Conservation (phyloP, 2,113 vertebrate genomes). For the Miniopterus natalensis region DNA sequence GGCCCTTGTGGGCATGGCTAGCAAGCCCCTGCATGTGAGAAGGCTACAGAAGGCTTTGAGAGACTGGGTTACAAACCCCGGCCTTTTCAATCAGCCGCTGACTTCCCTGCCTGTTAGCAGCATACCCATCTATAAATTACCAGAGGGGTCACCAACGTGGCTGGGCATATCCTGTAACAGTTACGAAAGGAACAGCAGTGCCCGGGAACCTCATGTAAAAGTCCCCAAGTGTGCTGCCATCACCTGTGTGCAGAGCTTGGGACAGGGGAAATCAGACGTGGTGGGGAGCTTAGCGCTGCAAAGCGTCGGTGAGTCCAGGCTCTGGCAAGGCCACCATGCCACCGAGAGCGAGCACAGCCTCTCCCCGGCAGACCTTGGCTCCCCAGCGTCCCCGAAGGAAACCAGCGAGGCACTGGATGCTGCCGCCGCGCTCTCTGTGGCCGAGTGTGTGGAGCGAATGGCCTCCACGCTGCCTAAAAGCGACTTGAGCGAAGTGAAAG, state of each 20-base stretch:
- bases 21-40: slow-evolving; percentile 97
- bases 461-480: slow-evolving; percentile 92
- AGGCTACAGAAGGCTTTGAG: slow-evolving; percentile 97
- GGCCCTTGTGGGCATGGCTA: slow-evolving; percentile 99
- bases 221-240: slow-evolving; percentile 92
- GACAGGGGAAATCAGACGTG: slow-evolving; percentile 87
- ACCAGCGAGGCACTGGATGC: slow-evolving; percentile 94
- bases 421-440: slow-evolving; percentile 94
- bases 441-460: slow-evolving; percentile 97
- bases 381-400: slow-evolving; percentile 96
- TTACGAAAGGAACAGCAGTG: slow-evolving; percentile 88
- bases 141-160: slow-evolving; percentile 93
- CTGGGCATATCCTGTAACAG: slow-evolving; percentile 90
- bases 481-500: slow-evolving; percentile 92
- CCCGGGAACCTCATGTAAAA: slow-evolving; percentile 92
- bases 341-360: slow-evolving; percentile 95
- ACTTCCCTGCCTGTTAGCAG: slow-evolving; percentile 98
- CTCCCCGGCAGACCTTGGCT: slow-evolving; percentile 94
- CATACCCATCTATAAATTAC: slow-evolving; percentile 98
- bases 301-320: slow-evolving; percentile 90
- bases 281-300: slow-evolving; percentile 90
- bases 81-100: slow-evolving; percentile 98
- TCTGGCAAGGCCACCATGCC: slow-evolving; percentile 94
- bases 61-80: slow-evolving; percentile 99
- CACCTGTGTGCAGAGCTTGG: slow-evolving; percentile 90